Evolutionary conservation across 2,888 invertebrate genomes (phyloP), one percentile per base, ranked within the genome.

Genomic region (Pasiphila rectangulata): DNA sequence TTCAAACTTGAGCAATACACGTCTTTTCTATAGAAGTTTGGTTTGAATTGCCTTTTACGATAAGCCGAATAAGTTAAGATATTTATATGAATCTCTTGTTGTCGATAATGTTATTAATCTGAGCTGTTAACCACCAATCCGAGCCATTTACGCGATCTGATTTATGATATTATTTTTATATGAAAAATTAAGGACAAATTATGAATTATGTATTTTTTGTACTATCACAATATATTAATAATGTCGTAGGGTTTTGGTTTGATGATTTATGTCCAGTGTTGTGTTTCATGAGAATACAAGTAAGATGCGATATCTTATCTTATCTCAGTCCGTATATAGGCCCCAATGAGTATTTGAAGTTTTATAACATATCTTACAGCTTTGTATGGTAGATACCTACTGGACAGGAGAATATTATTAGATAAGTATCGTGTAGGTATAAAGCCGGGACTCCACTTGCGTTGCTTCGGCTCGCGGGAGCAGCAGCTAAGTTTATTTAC

Each of bases 121-220:
- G 42, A 32, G 42, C 51, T 39, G 54, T 54, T 40, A 68, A 67
- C 64, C 62, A 72, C 54, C 59, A 85, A 87, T 87, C 87, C 87
- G 87, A 87, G 86, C 87, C 87, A 87, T 82, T 83, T 72, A 57
- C 61, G 48, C 51, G 51, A 59, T 63, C 59, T 66, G 59, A 59
- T 67, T 63, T 57, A 54, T 54, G 7, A 56, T 50, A 39, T 47
- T 46, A 40, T 59, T 57, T 41, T 48, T 55, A 39, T 48, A 59
- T 20, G 27, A 38, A 30, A 36, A 23, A 34, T 35, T 17, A 6
- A 34, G 25, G 32, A 17, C 30, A 27, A 34, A 17, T 19, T 27
- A 21, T 29, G 9, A 27, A 40, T 23, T 25, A 38, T 35, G 21
- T 46, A 24, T 41, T 27, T 25, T 46, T 37, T 36, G 30, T 41